Base-by-base conservation (phyloP, 2,888 invertebrate genomes). In the Ophion ellenae region DNA sequence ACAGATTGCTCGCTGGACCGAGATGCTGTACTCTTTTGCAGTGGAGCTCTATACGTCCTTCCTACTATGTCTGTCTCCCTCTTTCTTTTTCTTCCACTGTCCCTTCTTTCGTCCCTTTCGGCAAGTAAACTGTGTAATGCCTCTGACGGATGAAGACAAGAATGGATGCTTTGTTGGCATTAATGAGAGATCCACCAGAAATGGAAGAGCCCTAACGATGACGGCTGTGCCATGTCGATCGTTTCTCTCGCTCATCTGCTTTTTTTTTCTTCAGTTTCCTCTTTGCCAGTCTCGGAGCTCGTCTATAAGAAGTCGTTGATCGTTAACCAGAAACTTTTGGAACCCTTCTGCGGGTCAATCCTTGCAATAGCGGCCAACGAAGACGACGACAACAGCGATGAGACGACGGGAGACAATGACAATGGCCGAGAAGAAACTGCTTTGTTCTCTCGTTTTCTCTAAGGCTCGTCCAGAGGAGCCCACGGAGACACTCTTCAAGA, bases 261-360 rank as follows among this genome's bases (percentile, higher is more conserved):
- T 28, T 53, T 71, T 53, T 71, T 53, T 24, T 6, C n/a, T 20
- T 47, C 14, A 24, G 2, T 47, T 36, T 36, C 59, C 57, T 47
- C 57, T 66, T 61, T 28, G 61, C 73, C 47, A 36, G 66, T n/a
- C 57, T 73, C 24, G 20, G 69, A 75, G 64, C 64, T 89, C 86
- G 83, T 86, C 87, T 76, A 85, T 85, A 88, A 89, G 88, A 88
- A 88, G 84, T 87, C 57, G 57, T 76, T 84, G 87, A 89, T 91
- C 90, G 90, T 91, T 91, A 91, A 88, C 82, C 83, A 87, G 86
- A 88, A 88, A 89, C 88, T 90, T 89, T 90, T 76, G 84, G 87
- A 86, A 83, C 75, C 73, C 69, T 85, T 70, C 77, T 79, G 64
- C 47, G 53, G 73, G 61, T 82, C 71, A 53, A 64, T 47, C 53